phyloP scores from a whole-genome alignment of 1,140 invertebrate genomes.

The Diabrotica virgifera region DNA sequence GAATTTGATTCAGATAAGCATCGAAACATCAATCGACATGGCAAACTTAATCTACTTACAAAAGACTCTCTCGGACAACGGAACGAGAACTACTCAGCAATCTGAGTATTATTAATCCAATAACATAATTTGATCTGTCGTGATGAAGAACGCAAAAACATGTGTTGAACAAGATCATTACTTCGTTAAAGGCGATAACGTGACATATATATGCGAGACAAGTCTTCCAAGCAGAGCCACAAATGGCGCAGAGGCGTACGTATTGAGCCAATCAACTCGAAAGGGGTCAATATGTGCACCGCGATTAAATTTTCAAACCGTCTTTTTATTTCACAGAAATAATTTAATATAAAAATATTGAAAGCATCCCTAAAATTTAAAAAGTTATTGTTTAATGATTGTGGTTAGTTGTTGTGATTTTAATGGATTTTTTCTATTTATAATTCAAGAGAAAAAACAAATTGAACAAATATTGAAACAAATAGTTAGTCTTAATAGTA shows the following conservation, averaged over 20 bases:
- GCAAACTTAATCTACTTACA: slow-evolving; percentile 2
- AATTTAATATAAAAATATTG: too few species aligned
- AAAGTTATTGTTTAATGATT: too few species aligned
- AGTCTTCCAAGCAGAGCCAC: background rate
- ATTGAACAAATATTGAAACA: too few species aligned
- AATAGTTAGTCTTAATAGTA: too few species aligned
- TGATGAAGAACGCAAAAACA: slow-evolving; percentile 2
- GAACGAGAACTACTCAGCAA: slow-evolving; percentile 1
- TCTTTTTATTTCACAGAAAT: too few species aligned
- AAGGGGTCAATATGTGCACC: background rate
- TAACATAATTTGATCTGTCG: slow-evolving; percentile 2
- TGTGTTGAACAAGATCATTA: slow-evolving; percentile 1
- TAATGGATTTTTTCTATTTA: too few species aligned
- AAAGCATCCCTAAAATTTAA: too few species aligned
- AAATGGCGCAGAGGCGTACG: background rate
- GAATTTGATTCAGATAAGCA: background rate
- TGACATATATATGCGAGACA: slow-evolving; percentile 2
- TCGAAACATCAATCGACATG: background rate
- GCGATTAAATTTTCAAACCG: too few species aligned
- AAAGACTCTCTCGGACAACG: background rate
- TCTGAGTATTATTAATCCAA: slow-evolving; percentile 3
- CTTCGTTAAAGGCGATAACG: background rate
- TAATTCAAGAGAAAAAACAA: too few species aligned
- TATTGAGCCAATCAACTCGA: background rate
- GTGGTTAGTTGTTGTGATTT: too few species aligned